Base-by-base conservation (phyloP, 2,888 invertebrate species). In the Drosophila meridiana region DNA sequence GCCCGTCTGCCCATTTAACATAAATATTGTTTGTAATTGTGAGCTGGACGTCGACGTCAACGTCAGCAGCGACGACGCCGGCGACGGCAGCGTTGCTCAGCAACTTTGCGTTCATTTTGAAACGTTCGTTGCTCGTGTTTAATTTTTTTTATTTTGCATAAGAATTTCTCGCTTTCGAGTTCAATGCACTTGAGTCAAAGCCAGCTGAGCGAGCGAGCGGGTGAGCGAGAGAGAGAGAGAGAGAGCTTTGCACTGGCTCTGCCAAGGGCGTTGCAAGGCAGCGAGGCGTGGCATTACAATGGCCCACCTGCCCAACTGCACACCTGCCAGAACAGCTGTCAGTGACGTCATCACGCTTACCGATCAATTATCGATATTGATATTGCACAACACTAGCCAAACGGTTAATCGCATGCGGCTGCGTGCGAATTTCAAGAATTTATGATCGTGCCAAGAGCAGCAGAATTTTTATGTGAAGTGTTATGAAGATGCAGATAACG, bases 1-100 rank as follows among this genome's bases (percentile, higher is more conserved):
- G 84, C 78, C 82, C 64, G 87, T 83, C 86, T 83, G 86, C 53
- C 59, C 89, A 83, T 83, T 88, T 80, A 80, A 76, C 89, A 87
- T 88, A 86, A 82, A 89, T 87, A 88, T 87, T 78, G 77, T 83
- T 72, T 82, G 84, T 86, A 85, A 87, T 83, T 85, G 87, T 75
- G 69, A 82, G 55, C 28, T 61, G 77, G 48, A 58, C 65, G 75
- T 56, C 48, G 80, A 62, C 74, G 82, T 53, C 32, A 63, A 43
- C 60, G 8, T 36, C 70, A 59, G 48, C 64, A 48, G 65, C 36
- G 53, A 43, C 42, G 0, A 30, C 40, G 38, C 40, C 52, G 9
- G 48, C 67, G 40, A 59, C 47, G 57, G 53, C 73, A 84, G 66
- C 80, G 76, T 84, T 80, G 83, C 88, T 84, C 81, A 88, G 84